Conservation (phyloP, 2,888 invertebrate genomes). For the Tuberolachnus salignus region DNA sequence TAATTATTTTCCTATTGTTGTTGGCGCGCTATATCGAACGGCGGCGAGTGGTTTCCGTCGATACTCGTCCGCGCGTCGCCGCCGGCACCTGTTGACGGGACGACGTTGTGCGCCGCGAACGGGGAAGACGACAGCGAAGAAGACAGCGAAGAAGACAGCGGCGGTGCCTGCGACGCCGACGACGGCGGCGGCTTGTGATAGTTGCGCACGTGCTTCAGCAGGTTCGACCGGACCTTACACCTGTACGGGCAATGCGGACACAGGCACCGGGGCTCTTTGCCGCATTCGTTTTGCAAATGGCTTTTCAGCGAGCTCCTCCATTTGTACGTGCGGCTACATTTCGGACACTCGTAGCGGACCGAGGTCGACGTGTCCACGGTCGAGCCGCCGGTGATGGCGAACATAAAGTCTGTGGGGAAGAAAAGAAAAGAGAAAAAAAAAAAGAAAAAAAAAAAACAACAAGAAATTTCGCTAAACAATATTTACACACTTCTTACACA, state of each 20-base stretch:
- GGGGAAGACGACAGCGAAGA: too few relatives aligned
- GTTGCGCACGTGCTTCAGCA: conserved; percentile 59
- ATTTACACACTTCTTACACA: too few relatives aligned
- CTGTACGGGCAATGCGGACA: conserved; percentile 81
- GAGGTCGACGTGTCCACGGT: conserved; percentile 40
- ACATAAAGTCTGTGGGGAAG: conserved; percentile 57
- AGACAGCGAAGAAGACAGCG: conserved; percentile 3
- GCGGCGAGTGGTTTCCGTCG: too few relatives aligned
- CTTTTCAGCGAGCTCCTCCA: conserved; percentile 81
- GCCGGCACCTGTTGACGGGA: too few relatives aligned
- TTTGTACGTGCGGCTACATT: conserved; percentile 83
- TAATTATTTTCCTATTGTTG: too few relatives aligned
- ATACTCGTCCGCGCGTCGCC: too few relatives aligned
- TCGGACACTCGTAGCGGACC: conserved; percentile 62
- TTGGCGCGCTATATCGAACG: too few relatives aligned
- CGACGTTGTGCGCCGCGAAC: too few relatives aligned
- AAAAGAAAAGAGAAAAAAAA: conserved; percentile 19
- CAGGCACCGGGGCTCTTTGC: conserved; percentile 81
- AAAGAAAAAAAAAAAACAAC: not conserved
- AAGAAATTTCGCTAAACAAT: too few relatives aligned
- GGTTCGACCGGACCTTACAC: conserved; percentile 66
- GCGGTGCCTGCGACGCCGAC: conserved; percentile 41
- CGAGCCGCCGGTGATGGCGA: conserved; percentile 56
- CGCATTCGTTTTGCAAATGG: conserved; percentile 84
- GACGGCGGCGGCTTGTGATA: conserved; percentile 58